phyloP scores from a whole-genome alignment of 2,113 vertebrate species.

The Mormoops blainvillei region DNA sequence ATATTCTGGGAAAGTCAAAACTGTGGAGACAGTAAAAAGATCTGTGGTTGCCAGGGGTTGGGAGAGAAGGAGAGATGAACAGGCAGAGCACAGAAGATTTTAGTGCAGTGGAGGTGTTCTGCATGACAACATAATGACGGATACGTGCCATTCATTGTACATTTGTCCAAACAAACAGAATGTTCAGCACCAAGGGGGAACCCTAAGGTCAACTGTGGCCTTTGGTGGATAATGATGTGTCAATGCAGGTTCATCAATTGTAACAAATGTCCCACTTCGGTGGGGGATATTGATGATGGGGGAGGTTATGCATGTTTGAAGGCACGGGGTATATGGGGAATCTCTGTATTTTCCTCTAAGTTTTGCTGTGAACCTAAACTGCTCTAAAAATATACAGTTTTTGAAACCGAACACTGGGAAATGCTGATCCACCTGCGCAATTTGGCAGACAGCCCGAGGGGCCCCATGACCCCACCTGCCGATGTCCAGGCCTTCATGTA shows the following conservation, averaged over 20 bases:
- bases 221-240: not conserved
- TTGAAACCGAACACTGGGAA: not conserved
- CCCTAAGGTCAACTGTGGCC: not conserved
- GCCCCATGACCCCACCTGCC: accelerated
- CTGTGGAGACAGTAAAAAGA: not conserved
- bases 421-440: accelerated
- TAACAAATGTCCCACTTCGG: not conserved
- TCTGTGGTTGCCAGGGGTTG: not conserved
- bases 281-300: too few species aligned
- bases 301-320: too few species aligned
- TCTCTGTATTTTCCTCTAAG: not conserved
- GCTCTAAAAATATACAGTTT: not conserved
- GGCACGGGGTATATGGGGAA: not conserved
- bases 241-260: accelerated
- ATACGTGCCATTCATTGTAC: too few species aligned
- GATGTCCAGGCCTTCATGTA: accelerated
- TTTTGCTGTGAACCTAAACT: not conserved
- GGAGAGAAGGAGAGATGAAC: not conserved
- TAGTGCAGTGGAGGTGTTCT: not conserved
- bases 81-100: not conserved
- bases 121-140: accelerated
- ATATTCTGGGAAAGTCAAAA: not conserved
- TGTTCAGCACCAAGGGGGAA: not conserved
- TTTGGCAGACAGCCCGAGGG: accelerated
- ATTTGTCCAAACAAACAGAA: not conserved